phyloP scores from a whole-genome alignment of 2,888 invertebrate genomes.

The Hesperia comma region DNA sequence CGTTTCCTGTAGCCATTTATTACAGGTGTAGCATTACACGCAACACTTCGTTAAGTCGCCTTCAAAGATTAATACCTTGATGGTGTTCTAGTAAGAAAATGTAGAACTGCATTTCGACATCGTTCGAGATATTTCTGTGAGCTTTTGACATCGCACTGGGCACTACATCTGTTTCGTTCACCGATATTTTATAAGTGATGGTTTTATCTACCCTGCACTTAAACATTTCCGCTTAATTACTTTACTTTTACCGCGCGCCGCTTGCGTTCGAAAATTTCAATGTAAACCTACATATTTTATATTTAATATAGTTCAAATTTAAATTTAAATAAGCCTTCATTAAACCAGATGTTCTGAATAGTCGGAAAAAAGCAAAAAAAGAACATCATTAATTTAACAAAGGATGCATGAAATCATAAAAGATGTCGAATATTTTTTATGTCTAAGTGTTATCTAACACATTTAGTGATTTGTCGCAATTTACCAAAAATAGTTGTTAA shows the following conservation, averaged over 20 bases:
- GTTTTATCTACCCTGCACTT: slow-evolving; percentile 4
- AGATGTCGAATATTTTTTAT: too few species aligned
- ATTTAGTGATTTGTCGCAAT: too few species aligned
- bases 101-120: slow-evolving; percentile 31
- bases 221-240: background rate
- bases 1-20: slow-evolving; percentile 34
- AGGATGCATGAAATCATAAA: too few species aligned
- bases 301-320: too few species aligned
- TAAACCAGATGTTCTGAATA: too few species aligned
- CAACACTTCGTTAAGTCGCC: slow-evolving; percentile 36
- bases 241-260: slow-evolving; percentile 5
- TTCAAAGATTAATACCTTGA: slow-evolving; percentile 38
- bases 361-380: too few species aligned
- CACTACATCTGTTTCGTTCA: slow-evolving; percentile 21
- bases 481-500: too few species aligned
- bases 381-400: too few species aligned
- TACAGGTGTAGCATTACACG: slow-evolving; percentile 34
- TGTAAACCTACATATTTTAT: background rate
- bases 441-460: too few species aligned
- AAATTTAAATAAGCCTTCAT: too few species aligned
- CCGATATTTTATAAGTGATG: slow-evolving; percentile 11
- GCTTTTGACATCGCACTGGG: slow-evolving; percentile 34
- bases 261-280: background rate
- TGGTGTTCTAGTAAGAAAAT: slow-evolving; percentile 34
- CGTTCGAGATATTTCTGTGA: slow-evolving; percentile 32